A percentile compares a stretch with the other conserved stretches of the same genome.
Conservation (phyloP, 2,888 invertebrate genomes). For the Hipparchia sbordonii region DNA sequence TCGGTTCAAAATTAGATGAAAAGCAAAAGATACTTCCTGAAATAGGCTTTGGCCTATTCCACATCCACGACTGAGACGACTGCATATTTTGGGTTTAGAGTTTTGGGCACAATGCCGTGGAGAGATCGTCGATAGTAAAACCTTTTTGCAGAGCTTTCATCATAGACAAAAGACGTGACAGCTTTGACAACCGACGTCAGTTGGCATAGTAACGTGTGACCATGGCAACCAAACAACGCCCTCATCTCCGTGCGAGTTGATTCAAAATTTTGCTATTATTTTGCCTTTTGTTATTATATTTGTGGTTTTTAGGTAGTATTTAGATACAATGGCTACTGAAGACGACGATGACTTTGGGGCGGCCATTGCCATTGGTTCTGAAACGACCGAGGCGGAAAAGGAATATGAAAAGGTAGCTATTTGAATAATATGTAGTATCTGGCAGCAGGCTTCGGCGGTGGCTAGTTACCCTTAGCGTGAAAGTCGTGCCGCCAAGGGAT, state of each 20-base stretch:
- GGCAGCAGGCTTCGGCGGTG: no score
- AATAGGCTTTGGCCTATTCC: no score
- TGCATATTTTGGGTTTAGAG: no score
- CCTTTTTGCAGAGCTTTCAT: neutral
- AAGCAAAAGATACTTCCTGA: no score
- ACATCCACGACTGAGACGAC: no score
- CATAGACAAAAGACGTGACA: neutral
- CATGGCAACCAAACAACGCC: conserved; percentile 43
- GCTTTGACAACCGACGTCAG: neutral
- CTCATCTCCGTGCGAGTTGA: conserved; percentile 8
- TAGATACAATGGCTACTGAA: conserved; percentile 46
- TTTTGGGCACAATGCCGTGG: neutral
- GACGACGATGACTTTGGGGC: conserved; percentile 64
- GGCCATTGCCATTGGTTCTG: conserved; percentile 63
- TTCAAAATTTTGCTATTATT: conserved; percentile 46
- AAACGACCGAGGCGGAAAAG: conserved; percentile 72
- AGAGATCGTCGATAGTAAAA: neutral
- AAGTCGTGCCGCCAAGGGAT: no score
- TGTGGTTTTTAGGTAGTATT: conserved; percentile 34
- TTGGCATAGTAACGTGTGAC: conserved; percentile 24
- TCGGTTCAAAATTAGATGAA: no score
- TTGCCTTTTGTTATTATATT: conserved; percentile 34
- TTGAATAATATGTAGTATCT: neutral
- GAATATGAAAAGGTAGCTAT: conserved; percentile 66
- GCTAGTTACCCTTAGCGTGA: no score